Conservation (phyloP, 2,888 invertebrate genomes). For the Yponomeuta evonymella region DNA sequence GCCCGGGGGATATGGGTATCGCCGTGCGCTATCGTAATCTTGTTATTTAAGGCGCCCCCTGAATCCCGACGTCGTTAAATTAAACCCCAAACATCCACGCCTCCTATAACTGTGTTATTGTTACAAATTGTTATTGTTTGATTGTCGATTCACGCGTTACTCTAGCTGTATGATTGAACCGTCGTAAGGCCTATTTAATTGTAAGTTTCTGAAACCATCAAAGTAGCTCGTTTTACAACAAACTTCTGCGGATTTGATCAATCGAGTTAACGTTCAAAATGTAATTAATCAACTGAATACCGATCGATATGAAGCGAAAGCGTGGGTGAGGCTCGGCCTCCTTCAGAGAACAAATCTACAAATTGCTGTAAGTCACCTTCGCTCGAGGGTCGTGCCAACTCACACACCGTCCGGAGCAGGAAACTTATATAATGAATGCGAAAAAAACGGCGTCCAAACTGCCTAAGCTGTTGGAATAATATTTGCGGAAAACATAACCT, state of each 20-base stretch:
- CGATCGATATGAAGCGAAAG: not conserved
- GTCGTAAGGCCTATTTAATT: not conserved
- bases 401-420: not conserved
- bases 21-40: constrained; percentile 10
- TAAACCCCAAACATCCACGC: not conserved
- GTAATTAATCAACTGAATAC: not conserved
- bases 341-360: not conserved
- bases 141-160: not conserved
- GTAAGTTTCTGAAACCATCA: not conserved
- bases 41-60: constrained; percentile 10
- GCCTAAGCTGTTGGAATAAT: not conserved
- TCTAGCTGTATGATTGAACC: not conserved
- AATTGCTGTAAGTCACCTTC: not conserved
- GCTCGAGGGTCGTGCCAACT: not conserved
- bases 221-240: not conserved
- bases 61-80: constrained; percentile 1
- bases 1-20: not conserved
- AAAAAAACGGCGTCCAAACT: not conserved
- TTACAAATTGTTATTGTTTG: not conserved
- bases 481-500: not conserved
- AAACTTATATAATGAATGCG: not conserved
- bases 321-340: not conserved
- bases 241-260: not conserved
- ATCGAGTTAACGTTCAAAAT: not conserved
- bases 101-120: not conserved